A percentile compares a stretch with the other conserved stretches of the same genome.
Conservation (phyloP, 1,140 invertebrate species). For the Neomicropteryx cornuta region DNA sequence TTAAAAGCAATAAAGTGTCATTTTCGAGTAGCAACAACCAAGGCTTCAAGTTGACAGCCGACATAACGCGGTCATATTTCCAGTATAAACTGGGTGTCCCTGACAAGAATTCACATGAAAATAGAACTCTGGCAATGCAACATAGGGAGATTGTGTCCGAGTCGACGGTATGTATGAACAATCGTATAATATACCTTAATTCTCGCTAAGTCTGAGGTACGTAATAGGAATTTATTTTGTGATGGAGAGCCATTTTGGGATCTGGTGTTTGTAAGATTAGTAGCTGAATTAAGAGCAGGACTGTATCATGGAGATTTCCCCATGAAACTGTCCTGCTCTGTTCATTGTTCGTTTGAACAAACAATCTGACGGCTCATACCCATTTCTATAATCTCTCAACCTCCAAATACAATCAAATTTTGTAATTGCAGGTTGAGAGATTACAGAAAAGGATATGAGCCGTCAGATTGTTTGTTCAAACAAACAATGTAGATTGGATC, state of each 20-base stretch:
- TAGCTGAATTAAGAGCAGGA: not conserved
- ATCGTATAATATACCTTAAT: not conserved
- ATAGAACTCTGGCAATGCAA: constrained; percentile 44
- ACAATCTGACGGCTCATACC: too few relatives aligned
- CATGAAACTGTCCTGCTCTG: too few relatives aligned
- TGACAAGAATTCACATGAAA: constrained; percentile 23
- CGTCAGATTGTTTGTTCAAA: too few relatives aligned
- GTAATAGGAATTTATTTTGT: not conserved
- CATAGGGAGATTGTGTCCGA: constrained; percentile 57
- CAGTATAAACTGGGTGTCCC: constrained; percentile 41
- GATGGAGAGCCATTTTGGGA: not conserved
- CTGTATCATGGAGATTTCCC: not conserved
- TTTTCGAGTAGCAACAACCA: too few relatives aligned
- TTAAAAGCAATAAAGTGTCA: too few relatives aligned
- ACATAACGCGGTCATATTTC: constrained; percentile 52
- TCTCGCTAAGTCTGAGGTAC: not conserved
- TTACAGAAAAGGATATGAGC: too few relatives aligned
- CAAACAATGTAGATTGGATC: too few relatives aligned
- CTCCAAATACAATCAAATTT: too few relatives aligned
- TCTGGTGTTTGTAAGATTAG: not conserved
- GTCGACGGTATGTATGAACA: constrained; percentile 31
- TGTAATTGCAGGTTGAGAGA: too few relatives aligned
- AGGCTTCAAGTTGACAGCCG: constrained; percentile 48
- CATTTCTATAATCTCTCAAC: too few relatives aligned
- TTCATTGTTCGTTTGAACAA: too few relatives aligned